A percentile compares a stretch with the other conserved stretches of the same genome.
These are phyloP conservation scores for Protobothrops flavoviridis DNA, from an alignment of 2,113 vertebrate species.

Conservation along the genomic window DNA sequence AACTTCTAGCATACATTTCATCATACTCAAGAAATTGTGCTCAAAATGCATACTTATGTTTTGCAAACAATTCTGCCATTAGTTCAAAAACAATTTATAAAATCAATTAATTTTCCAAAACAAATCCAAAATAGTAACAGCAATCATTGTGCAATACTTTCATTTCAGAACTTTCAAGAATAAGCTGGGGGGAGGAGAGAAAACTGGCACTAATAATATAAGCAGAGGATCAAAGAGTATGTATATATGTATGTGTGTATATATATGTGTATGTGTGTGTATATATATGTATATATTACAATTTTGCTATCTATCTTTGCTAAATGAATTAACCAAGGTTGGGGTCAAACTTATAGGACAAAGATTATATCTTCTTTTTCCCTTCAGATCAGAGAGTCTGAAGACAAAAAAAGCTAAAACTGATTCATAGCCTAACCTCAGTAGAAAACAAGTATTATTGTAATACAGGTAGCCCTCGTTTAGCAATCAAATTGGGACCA, in stretches of 20 bases:
- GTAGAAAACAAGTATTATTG: neutral
- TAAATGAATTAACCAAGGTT: neutral
- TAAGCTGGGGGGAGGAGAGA: neutral
- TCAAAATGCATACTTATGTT: neutral
- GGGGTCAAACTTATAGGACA: neutral
- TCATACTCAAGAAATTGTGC: neutral
- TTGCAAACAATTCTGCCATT: neutral
- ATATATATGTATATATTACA: neutral
- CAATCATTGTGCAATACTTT: neutral
- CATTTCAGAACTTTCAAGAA: neutral
- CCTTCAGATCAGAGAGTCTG: neutral
- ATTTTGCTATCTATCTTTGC: neutral
- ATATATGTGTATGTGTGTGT: no score
- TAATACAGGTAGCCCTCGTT: neutral
- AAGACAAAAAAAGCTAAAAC: neutral
- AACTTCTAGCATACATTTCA: neutral
- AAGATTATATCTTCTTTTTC: neutral
- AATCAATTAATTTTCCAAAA: neutral
- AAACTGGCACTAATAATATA: neutral
- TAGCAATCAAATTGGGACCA: neutral
- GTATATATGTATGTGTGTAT: no score
- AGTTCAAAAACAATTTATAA: neutral
- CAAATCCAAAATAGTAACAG: neutral
- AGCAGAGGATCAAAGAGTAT: neutral
- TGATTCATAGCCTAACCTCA: neutral